Conservation (phyloP, 2,797 vertebrate species). For the Hypotaenidia philippensis region DNA sequence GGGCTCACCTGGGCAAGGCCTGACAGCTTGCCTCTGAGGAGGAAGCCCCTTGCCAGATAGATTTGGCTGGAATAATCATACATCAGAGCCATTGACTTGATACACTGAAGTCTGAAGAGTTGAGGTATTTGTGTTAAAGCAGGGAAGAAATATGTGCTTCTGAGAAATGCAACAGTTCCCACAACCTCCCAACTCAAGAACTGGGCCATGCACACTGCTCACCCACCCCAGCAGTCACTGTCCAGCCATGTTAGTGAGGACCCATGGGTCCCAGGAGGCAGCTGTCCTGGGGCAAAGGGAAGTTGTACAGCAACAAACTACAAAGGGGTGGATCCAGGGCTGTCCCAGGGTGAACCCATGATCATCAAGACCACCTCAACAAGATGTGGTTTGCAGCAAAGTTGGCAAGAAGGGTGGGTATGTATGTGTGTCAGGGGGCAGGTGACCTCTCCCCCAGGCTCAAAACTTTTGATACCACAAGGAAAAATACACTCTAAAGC, state of each 20-base stretch:
- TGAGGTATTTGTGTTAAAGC: neutral
- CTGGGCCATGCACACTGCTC: fast-evolving
- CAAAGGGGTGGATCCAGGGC: neutral
- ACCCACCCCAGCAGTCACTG: neutral
- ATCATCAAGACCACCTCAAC: neutral
- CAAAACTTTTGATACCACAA: neutral
- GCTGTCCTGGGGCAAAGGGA: neutral
- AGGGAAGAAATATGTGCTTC: neutral
- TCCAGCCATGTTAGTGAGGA: fast-evolving
- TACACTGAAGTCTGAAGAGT: neutral
- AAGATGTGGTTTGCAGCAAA: neutral
- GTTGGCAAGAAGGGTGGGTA: neutral
- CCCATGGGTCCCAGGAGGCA: neutral
- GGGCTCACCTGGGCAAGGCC: slow-evolving; percentile 47
- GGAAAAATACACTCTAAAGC: neutral
- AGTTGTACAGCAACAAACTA: neutral
- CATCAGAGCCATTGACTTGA: slow-evolving; percentile 24
- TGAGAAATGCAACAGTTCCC: neutral
- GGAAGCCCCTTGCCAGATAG: neutral
- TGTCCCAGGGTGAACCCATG: fast-evolving
- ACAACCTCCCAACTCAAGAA: neutral
- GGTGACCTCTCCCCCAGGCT: neutral
- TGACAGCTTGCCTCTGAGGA: neutral
- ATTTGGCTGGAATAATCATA: neutral
- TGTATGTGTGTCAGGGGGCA: too few species aligned